Evolutionary conservation across 2,797 vertebrate genomes (phyloP).

Genomic region (Manis javanica): DNA sequence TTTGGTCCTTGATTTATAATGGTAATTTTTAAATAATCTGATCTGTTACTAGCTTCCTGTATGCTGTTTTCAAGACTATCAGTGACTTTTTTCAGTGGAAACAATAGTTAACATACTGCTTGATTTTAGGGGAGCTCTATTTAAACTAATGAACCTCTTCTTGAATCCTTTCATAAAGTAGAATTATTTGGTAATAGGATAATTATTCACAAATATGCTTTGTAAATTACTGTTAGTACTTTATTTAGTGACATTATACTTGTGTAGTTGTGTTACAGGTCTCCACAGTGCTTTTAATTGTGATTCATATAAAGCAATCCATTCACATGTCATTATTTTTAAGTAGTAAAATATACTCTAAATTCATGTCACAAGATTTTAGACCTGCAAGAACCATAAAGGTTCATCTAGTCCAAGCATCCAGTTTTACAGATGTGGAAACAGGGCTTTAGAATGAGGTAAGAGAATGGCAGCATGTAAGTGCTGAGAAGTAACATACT

Average conservation of each 20-base stretch:
- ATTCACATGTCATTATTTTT: slow-evolving; percentile 47
- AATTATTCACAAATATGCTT: slow-evolving; percentile 41
- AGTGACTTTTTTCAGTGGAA: slow-evolving; percentile 37
- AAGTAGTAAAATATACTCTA: slow-evolving; percentile 36
- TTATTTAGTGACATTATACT: neutral
- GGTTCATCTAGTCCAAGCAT: slow-evolving; percentile 7
- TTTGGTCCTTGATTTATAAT: slow-evolving; percentile 41
- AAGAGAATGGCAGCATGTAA: slow-evolving; percentile 3
- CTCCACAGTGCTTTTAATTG: neutral
- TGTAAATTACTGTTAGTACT: slow-evolving; percentile 28
- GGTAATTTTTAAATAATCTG: slow-evolving; percentile 44
- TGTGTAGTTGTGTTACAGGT: slow-evolving; percentile 13
- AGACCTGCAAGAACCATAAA: neutral
- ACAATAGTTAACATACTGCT: neutral
- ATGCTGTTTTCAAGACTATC: slow-evolving; percentile 19
- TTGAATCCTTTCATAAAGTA: slow-evolving; percentile 52
- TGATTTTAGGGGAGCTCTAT: neutral
- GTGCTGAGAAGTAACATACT: neutral
- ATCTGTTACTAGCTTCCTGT: slow-evolving; percentile 21
- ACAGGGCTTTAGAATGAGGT: slow-evolving; percentile 20
- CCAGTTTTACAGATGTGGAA: slow-evolving; percentile 39
- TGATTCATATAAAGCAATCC: neutral
- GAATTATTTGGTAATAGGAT: slow-evolving; percentile 45
- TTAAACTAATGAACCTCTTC: slow-evolving; percentile 49
- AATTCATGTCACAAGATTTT: slow-evolving; percentile 51